phyloP scores from a whole-genome alignment of 1,140 invertebrate genomes.

The Cepaea nemoralis region DNA sequence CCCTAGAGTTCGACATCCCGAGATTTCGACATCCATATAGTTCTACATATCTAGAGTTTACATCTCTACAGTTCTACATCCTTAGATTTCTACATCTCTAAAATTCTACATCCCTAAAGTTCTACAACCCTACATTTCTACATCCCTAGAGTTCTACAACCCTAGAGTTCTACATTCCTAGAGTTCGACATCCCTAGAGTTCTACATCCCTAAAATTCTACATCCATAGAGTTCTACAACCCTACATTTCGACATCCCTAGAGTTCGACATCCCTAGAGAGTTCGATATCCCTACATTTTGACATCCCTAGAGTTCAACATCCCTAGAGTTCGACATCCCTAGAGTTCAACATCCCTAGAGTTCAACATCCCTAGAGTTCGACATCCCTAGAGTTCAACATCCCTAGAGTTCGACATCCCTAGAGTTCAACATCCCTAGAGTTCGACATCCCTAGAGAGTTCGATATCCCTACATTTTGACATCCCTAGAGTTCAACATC shows the following conservation, averaged over 20 bases:
- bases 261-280: neutral
- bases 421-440: no score
- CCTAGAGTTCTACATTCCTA: conserved; percentile 1
- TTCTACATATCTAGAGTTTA: no score
- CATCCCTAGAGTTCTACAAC: neutral
- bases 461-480: no score
- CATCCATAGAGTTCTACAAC: neutral
- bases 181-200: neutral
- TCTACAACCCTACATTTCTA: neutral
- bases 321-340: neutral
- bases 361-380: no score
- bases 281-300: neutral
- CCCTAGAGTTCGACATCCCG: no score
- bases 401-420: no score
- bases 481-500: no score
- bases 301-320: neutral
- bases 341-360: no score
- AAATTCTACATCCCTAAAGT: neutral
- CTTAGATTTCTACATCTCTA: neutral
- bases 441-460: no score
- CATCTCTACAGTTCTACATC: no score
- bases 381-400: no score
- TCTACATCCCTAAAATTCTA: neutral
- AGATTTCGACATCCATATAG: no score
- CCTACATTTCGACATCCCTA: neutral